phyloP scores from a whole-genome alignment of 2,797 vertebrate species.

The Enteromius radiatus region DNA sequence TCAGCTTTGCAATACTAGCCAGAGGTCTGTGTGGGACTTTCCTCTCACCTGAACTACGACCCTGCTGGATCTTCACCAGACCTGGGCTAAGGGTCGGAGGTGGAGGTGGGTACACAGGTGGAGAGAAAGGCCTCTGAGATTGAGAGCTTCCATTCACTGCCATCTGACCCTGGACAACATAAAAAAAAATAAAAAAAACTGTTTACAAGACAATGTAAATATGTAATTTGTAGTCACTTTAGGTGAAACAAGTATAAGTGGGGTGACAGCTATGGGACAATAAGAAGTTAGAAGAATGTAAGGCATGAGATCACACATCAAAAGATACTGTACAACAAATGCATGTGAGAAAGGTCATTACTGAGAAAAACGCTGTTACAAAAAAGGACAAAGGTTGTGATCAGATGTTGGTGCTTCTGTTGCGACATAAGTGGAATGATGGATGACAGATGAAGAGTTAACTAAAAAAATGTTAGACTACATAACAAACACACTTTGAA shows the following conservation, averaged over 20 bases:
- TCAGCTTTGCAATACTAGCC: background rate
- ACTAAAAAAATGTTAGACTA: constrained; percentile 3
- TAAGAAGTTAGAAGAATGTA: constrained; percentile 35
- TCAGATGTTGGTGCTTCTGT: constrained; percentile 23
- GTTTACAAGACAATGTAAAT: constrained; percentile 32
- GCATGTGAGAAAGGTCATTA: background rate
- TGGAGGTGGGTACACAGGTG: constrained; percentile 86
- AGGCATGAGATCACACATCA: constrained; percentile 41
- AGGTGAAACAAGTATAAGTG: constrained; percentile 1
- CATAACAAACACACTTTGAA: constrained; percentile 12
- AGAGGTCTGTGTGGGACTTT: background rate
- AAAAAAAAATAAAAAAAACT: background rate
- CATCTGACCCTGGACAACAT: constrained; percentile 83
- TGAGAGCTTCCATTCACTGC: constrained; percentile 90
- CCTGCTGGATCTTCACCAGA: constrained; percentile 82
- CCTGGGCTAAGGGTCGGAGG: constrained; percentile 84
- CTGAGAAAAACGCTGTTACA: background rate
- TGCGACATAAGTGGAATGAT: background rate
- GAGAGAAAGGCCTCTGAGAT: constrained; percentile 91
- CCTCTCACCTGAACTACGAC: constrained; percentile 87
- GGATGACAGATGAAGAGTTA: background rate
- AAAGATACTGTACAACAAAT: constrained; percentile 38
- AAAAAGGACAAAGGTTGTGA: background rate
- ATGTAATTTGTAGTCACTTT: constrained; percentile 41
- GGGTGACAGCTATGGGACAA: constrained; percentile 20